Conservation (phyloP, 2,888 invertebrate species). For the Ectobius pallidus region DNA sequence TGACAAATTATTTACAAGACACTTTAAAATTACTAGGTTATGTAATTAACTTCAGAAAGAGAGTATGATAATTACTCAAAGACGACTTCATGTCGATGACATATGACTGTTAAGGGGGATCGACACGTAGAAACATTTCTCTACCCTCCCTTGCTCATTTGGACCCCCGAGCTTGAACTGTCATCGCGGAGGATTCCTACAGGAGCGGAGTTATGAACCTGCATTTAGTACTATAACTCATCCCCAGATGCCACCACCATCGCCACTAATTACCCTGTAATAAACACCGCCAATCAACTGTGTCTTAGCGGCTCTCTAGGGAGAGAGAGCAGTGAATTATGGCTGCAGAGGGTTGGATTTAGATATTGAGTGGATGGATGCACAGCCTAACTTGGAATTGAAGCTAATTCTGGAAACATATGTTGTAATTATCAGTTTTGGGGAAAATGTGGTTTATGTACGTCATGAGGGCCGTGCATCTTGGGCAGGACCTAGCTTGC, state of each 20-base stretch:
- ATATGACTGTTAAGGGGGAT: not conserved
- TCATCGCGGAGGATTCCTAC: conserved; percentile 27
- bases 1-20: too few species aligned
- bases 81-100: too few species aligned
- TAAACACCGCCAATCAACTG: conserved; percentile 39
- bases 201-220: conserved; percentile 22
- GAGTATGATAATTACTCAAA: too few species aligned
- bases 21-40: too few species aligned
- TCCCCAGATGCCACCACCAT: conserved; percentile 29
- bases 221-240: conserved; percentile 27
- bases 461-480: not conserved
- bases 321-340: conserved; percentile 28
- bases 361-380: conserved; percentile 16
- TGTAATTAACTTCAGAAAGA: too few species aligned
- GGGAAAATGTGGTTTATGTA: conserved; percentile 1
- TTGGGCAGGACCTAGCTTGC: too few species aligned
- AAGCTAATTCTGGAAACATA: conserved; percentile 17
- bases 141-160: not conserved
- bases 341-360: conserved; percentile 18
- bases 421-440: conserved; percentile 16
- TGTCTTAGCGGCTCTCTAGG: conserved; percentile 32
- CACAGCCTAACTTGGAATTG: not conserved
- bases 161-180: conserved; percentile 13
- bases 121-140: conserved; percentile 14
- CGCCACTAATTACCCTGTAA: conserved; percentile 38